Conservation (phyloP, 2,113 vertebrate species). For the Choloepus hoffmanni region DNA sequence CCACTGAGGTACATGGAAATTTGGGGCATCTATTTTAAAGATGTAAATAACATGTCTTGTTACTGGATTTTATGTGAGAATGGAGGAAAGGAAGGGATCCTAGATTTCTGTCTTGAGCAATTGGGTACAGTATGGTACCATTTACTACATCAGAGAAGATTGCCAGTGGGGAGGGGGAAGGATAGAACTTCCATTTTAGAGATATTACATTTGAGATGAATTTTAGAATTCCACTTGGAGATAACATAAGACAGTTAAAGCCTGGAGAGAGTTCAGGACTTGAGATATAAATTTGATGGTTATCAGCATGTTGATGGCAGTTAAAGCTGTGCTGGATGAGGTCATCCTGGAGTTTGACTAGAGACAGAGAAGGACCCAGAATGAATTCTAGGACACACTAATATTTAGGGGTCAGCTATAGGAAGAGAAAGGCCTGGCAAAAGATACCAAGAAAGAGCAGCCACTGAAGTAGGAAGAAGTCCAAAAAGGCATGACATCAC, state of each 20-base stretch:
- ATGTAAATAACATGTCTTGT: neutral
- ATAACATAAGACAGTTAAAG: slow-evolving; percentile 51
- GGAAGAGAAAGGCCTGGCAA: neutral
- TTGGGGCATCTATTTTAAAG: neutral
- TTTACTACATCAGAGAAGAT: neutral
- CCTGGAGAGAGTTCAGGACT: slow-evolving; percentile 33
- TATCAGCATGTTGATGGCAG: slow-evolving; percentile 49
- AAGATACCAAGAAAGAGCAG: neutral
- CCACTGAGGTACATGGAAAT: neutral
- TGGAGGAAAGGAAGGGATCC: neutral
- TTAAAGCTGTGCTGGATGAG: slow-evolving; percentile 57
- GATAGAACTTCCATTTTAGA: neutral
- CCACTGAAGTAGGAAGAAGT: neutral
- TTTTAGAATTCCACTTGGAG: slow-evolving; percentile 39
- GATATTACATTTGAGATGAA: neutral
- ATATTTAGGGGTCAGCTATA: neutral
- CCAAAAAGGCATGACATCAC: neutral
- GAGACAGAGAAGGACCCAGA: neutral
- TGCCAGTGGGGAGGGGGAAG: slow-evolving; percentile 37
- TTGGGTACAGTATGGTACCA: slow-evolving; percentile 34
- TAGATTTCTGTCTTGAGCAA: slow-evolving; percentile 23
- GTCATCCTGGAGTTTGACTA: slow-evolving; percentile 57
- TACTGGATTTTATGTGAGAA: slow-evolving; percentile 12
- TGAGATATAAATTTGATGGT: slow-evolving; percentile 64
- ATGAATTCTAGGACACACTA: neutral